Evolutionary conservation across 1,140 invertebrate species (phyloP).

Genomic region (Streblospio benedicti): DNA sequence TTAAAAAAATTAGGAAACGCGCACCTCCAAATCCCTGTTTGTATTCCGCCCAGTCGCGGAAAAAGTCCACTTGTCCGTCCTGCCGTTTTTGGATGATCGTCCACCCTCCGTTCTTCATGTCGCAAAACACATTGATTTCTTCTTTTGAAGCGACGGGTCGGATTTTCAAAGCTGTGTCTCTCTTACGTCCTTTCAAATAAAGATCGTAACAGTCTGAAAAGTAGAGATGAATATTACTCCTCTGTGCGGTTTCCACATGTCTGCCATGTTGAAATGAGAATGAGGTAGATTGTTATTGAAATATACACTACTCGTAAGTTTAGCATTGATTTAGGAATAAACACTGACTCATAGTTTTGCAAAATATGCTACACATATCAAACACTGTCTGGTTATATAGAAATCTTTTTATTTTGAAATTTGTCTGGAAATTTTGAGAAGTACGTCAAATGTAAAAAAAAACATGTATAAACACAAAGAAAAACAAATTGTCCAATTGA

Average conservation of each 20-base stretch:
- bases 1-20: too few species aligned
- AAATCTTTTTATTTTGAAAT: neutral
- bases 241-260: too few species aligned
- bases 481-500: too few species aligned
- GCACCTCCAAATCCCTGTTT: conserved; percentile 80
- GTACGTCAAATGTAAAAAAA: too few species aligned
- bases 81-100: conserved; percentile 72
- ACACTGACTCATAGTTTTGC: too few species aligned
- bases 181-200: conserved; percentile 24
- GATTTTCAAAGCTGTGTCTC: conserved; percentile 31
- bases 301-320: too few species aligned
- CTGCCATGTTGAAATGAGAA: too few species aligned
- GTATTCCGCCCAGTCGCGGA: conserved; percentile 84
- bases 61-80: conserved; percentile 74
- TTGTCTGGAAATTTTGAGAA: too few species aligned
- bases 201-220: conserved; percentile 40
- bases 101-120: conserved; percentile 74
- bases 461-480: too few species aligned
- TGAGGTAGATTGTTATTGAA: too few species aligned
- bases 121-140: conserved; percentile 51
- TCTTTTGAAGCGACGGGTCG: conserved; percentile 23
- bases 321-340: too few species aligned
- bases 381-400: neutral
- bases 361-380: neutral
- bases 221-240: neutral